phyloP scores from a whole-genome alignment of 1,140 invertebrate genomes.

The Hyles euphorbiae region DNA sequence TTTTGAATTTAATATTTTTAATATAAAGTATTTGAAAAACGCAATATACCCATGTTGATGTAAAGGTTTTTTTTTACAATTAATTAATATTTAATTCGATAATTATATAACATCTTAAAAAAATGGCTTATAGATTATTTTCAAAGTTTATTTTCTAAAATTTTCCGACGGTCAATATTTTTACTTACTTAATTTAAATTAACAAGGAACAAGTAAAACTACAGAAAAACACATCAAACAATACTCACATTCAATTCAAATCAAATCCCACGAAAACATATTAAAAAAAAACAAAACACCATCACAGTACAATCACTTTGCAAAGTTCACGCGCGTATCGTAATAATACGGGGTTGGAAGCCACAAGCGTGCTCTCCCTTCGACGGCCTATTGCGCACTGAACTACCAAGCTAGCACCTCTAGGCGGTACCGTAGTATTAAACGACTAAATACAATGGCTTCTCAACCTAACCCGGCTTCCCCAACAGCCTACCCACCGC shows the following conservation, averaged over 20 bases:
- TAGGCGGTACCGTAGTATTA: constrained; percentile 43
- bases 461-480: too few relatives aligned
- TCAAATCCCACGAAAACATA: constrained; percentile 5
- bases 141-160: too few relatives aligned
- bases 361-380: constrained; percentile 23
- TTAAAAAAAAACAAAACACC: constrained; percentile 6
- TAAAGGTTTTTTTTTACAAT: too few relatives aligned
- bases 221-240: background rate
- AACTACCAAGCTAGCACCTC: constrained; percentile 19
- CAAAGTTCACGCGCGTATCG: constrained; percentile 31
- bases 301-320: constrained; percentile 11
- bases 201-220: too few relatives aligned
- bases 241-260: constrained; percentile 5
- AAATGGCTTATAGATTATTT: too few relatives aligned
- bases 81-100: too few relatives aligned
- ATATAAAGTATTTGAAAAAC: too few relatives aligned
- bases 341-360: constrained; percentile 13
- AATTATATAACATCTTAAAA: too few relatives aligned
- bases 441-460: constrained; percentile 17
- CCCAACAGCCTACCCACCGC: background rate
- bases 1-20: too few relatives aligned
- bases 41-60: too few relatives aligned
- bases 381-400: constrained; percentile 28
- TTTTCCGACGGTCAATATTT: too few relatives aligned
- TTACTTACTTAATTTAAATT: too few relatives aligned